Base-by-base conservation (phyloP, 2,888 invertebrate genomes). In the Drosophila mimica region DNA sequence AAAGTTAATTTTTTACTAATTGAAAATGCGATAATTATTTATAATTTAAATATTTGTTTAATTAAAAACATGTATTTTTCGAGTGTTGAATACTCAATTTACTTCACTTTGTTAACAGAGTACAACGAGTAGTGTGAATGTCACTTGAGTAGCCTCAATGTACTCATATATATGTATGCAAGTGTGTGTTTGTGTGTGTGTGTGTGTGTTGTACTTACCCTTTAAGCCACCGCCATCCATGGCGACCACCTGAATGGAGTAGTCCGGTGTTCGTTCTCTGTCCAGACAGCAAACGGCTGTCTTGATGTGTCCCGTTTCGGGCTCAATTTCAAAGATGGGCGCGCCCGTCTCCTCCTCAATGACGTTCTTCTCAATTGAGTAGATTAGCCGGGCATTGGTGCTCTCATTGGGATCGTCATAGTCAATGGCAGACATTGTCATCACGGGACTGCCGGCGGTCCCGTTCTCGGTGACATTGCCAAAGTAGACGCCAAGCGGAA, bases 351-450 rank as follows among this genome's bases (percentile, higher is more conserved):
- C 98, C 94, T 98, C 98, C 93, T 98, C 98, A 81, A 98, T 98
- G 54, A 98, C 98, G 93, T 98, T 98, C 94, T 98, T 98, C 93
- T 98, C 98, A 88, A 98, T 98, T 43, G 98, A 98, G 93, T 99
- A 99, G 84, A 97, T 96, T 75, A 99, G 94, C 89, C 97, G 96
- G 11, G 99, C 99, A 93, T 99, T 99, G 79, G 97, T 97, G 81
- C 98, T 98, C 94, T 99, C 98, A 75, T 96, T 96, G 31, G 98
- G 98, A 93, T 98, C 98, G 92, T 99, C 99, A 92, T 98, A 98
- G 94, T 99, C 99, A 57, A 98, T 96, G 33, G 99, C 99, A 52
- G 98, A 98, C 97, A 99, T 98, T 61, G 98, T 98, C 98, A 99
- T 98, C 75, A 99, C 98, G 67, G 98, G 96, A 97, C 98, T 98